Base-by-base conservation (phyloP, 2,113 vertebrate genomes). In the Salvelinus namaycush region DNA sequence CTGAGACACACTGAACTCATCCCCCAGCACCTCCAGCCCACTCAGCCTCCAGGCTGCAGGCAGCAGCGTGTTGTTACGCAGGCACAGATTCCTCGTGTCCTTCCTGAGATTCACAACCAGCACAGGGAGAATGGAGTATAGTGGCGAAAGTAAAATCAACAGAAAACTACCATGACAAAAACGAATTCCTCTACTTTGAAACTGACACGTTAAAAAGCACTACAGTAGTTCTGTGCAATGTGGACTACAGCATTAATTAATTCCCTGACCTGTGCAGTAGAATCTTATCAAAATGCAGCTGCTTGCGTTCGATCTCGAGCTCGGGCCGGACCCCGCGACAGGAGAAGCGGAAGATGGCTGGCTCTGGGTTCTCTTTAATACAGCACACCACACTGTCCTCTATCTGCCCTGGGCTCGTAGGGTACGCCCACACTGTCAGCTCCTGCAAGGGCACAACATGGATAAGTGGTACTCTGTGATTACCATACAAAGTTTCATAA, bases 391-490 rank as follows among this genome's bases (percentile, higher is more conserved):
- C 73, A n/a, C 62, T 93, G 89, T 99, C 97, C 70, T 96, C 94
- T 26, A 96, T 74, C 16, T 93, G 68, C 0, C 95, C 95, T 1
- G 87, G 26, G 2, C 90, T 90, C 3, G 95, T 97, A 9, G 97
- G 98, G 75, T 94, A 98, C 0, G 97, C 97, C 95, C 95, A 97
- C 18, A 99, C 11, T 0, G 59, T 93, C 89, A 99, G 87, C 27
- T 87, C 79, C 97, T 99, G 72, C 67, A 31, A 74, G 71, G 68
- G 18, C 14, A 54, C 51, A 54, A 18, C 16, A 14, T 44, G 39
- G 39, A 44, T 12, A 44, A 11, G 39, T 44, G 39, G 39, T 44
- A 44, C 39, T 8, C 62, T 65, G 22, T 26, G 22, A 65, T 44
- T 44, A 44, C 9, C 39, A 44, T 9, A 39, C 39, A 44, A 44